Percentiles rank a stretch among this genome's conserved stretches.
phyloP scores from a whole-genome alignment of 1,140 invertebrate species.

The Diabrotica undecimpunctata region DNA sequence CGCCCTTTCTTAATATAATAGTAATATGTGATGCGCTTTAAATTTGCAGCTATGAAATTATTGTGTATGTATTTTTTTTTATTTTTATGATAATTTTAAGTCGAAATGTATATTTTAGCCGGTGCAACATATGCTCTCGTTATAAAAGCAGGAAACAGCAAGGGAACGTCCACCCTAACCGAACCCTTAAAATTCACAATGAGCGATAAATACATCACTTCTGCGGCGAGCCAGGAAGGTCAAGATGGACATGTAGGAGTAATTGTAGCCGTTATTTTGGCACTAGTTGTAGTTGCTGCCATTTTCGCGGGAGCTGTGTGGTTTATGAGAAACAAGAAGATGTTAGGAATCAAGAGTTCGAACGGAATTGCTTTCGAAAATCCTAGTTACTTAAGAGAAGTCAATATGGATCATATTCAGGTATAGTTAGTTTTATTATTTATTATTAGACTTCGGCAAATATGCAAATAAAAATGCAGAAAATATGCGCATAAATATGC shows the following conservation, averaged over 20 bases:
- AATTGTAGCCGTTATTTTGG: conserved; percentile 62
- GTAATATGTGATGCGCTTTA: too few species aligned
- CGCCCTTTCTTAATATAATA: too few species aligned
- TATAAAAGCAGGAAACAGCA: conserved; percentile 75
- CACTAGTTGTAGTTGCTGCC: conserved; percentile 61
- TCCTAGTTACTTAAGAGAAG: conserved; percentile 75
- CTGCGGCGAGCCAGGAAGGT: conserved; percentile 54
- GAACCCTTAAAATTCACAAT: conserved; percentile 69
- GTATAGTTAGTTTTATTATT: conserved; percentile 44
- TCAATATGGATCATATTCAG: conserved; percentile 67
- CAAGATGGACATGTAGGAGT: conserved; percentile 55
- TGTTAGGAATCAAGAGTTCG: conserved; percentile 54
- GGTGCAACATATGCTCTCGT: conserved; percentile 73
- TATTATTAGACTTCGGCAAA: too few species aligned
- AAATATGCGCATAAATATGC: too few species aligned
- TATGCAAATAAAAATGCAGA: too few species aligned
- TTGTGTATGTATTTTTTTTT: too few species aligned
- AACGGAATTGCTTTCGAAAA: conserved; percentile 80
- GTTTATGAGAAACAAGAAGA: conserved; percentile 62
- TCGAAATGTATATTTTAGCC: conserved; percentile 40
- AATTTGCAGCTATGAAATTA: too few species aligned
- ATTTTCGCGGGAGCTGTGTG: conserved; percentile 61
- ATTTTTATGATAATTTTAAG: too few species aligned
- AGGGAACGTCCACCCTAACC: conserved; percentile 71
- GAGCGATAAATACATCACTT: conserved; percentile 64